Base-by-base conservation (phyloP, 2,888 invertebrate genomes). In the Augochlorella aurata region DNA sequence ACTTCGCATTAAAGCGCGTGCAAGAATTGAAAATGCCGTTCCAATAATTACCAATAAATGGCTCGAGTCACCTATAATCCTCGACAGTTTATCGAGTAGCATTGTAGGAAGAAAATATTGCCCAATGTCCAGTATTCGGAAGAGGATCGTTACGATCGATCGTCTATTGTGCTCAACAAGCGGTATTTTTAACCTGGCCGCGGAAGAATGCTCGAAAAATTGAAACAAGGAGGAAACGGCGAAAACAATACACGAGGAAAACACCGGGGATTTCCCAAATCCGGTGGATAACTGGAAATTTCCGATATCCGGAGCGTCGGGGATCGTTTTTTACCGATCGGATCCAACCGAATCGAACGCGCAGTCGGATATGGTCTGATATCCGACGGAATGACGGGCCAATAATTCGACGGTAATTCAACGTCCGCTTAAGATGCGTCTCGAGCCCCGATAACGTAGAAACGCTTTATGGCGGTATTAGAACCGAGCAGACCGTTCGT, bases 321-420 rank as follows among this genome's bases (percentile, higher is more conserved):
- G 14, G 29, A 52, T 29, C 74, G 63, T 61, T 78, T 78, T 74
- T 74, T 74, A 47, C 24, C 61, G 68, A 63, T 61, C 38, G 18
- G 38, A 63, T 63, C 63, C 18, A 18, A 29, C 18, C 63, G 63
- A 58, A 63, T 63, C 58, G 67, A 54, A 74, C 8, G 63, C 50
- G 50, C 44, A 24, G 16, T 74, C 78, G 78, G 63, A 52, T 63
- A 69, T 63, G 73, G 16, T 24, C 24, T 74, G 74, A 68, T 78
- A 68, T 74, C 74, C 68, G 49, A 44, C 18, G 21, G 52, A 47
- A 73, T 24, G 49, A 77, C 65, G 54, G 73, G 21, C 24, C 54
- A 67, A 38, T 77, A 50, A 77, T 66, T 77, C 65, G 8, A 52
- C 29, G 21, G 71, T 77, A 76, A 76, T 77, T 66, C 66, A 66